A percentile compares a stretch with the other conserved stretches of the same genome.
Conservation (phyloP, 2,888 invertebrate genomes). For the Thymelicus acteon region DNA sequence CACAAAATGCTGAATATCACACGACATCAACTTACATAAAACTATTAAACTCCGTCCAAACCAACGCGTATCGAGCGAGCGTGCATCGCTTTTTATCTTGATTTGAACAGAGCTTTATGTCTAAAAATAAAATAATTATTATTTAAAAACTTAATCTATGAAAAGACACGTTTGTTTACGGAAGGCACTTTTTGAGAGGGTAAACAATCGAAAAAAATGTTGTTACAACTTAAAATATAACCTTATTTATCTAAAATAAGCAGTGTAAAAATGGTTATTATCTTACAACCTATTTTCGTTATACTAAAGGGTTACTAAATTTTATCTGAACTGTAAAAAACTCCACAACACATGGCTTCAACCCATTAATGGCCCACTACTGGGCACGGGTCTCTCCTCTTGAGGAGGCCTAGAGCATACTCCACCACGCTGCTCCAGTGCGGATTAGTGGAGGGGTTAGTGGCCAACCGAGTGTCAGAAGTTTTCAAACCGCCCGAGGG, state of each 20-base stretch:
- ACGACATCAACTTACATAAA: conserved; percentile 41
- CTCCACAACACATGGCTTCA: background rate
- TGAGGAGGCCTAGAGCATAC: no score
- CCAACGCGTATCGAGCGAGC: conserved; percentile 1
- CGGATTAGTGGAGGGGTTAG: no score
- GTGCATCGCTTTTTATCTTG: background rate
- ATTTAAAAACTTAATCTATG: conserved; percentile 41
- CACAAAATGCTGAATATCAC: conserved; percentile 63
- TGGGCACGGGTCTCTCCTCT: no score
- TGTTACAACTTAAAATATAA: conserved; percentile 11
- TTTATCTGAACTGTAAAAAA: conserved; percentile 15
- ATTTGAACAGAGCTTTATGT: background rate
- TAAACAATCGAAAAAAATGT: conserved; percentile 24
- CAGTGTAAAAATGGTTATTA: conserved; percentile 16
- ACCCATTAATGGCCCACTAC: no score
- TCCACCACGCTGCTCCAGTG: no score
- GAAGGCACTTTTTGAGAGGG: conserved; percentile 48
- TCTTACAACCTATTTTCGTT: conserved; percentile 19
- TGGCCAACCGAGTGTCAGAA: no score
- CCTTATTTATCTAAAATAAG: conserved; percentile 20
- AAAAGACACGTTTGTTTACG: conserved; percentile 40
- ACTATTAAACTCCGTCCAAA: conserved; percentile 37
- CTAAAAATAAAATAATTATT: conserved; percentile 30
- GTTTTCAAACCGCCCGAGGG: no score
- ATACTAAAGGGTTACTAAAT: conserved; percentile 6